Percentiles rank a stretch among this genome's conserved stretches.
Conservation (phyloP, 2,888 invertebrate species). For the Phengaris alcon region DNA sequence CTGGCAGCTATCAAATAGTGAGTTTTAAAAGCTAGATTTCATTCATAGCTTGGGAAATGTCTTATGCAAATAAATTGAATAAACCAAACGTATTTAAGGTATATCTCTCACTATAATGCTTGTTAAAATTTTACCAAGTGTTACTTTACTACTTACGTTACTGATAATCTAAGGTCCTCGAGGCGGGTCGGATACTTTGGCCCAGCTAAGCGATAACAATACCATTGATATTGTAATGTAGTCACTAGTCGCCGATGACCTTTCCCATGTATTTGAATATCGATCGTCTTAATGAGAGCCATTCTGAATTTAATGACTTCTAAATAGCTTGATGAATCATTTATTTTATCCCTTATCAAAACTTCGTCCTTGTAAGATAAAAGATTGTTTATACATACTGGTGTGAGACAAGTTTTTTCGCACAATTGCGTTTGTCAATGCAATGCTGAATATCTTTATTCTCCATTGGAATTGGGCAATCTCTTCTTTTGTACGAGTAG, state of each 20-base stretch:
- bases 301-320: constrained; percentile 13
- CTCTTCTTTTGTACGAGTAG: too few relatives aligned
- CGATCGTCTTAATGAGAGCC: background rate
- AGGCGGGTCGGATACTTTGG: constrained; percentile 35
- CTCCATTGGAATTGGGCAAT: too few relatives aligned
- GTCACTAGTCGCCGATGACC: background rate
- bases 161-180: constrained; percentile 34
- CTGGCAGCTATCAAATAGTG: too few relatives aligned
- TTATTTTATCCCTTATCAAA: background rate
- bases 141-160: too few relatives aligned
- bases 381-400: background rate
- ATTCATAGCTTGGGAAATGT: too few relatives aligned
- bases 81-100: too few relatives aligned
- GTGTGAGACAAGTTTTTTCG: too few relatives aligned
- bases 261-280: constrained; percentile 31
- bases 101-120: background rate
- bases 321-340: background rate
- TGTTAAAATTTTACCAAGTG: constrained; percentile 25
- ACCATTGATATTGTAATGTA: constrained; percentile 28
- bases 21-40: too few relatives aligned
- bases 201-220: constrained; percentile 35
- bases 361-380: background rate
- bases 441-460: too few relatives aligned
- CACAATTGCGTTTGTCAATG: too few relatives aligned
- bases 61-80: too few relatives aligned